Evolutionary conservation across 2,797 vertebrate genomes (phyloP).

Genomic region (Toxotes lorentzi): DNA sequence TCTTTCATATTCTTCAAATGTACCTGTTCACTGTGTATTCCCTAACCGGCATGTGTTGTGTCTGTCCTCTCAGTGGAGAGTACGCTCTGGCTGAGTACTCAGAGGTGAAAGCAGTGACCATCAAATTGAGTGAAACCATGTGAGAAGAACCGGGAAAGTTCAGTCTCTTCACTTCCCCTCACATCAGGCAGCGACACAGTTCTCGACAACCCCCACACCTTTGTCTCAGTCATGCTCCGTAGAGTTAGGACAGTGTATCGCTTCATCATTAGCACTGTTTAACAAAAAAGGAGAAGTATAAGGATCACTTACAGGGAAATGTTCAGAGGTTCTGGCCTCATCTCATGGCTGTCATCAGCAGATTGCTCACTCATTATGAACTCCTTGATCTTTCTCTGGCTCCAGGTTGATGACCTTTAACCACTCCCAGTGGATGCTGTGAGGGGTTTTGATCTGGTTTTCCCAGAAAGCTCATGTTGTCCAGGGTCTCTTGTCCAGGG

Average conservation of each 20-base stretch:
- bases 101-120: conserved; percentile 95
- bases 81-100: conserved; percentile 94
- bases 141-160: conserved; percentile 56
- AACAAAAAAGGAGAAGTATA: not conserved
- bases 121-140: conserved; percentile 90
- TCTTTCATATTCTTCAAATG: not conserved
- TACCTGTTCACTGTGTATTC: not conserved
- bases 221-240: conserved; percentile 3
- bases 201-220: not conserved
- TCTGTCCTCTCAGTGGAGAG: conserved; percentile 87
- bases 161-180: conserved; percentile 16
- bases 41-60: conserved; percentile 6
- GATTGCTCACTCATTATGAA: not conserved
- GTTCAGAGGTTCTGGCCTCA: not conserved
- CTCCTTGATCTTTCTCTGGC: not conserved
- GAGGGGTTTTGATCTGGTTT: not conserved
- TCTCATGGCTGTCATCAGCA: not conserved
- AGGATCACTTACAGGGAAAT: not conserved
- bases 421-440: not conserved
- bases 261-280: not conserved
- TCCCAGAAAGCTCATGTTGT: not conserved
- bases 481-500: not conserved
- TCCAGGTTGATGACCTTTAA: not conserved
- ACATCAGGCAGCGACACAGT: not conserved
- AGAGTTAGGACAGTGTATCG: not conserved